Evolutionary conservation across 2,888 invertebrate species (phyloP).

Genomic region (Cryptocephalus moraei): DNA sequence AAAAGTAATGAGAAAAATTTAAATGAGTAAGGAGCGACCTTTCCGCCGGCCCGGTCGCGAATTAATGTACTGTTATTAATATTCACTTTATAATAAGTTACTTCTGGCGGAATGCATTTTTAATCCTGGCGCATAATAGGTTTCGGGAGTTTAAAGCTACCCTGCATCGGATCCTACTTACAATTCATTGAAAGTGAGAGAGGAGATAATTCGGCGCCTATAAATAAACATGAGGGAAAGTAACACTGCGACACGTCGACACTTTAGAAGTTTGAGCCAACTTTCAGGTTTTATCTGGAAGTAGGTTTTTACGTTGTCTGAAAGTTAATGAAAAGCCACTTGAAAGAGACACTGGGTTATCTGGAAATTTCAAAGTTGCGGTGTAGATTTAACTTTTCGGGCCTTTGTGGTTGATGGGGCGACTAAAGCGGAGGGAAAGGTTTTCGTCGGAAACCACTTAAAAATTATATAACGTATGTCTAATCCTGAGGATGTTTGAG

Average conservation of each 20-base stretch:
- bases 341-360: slow-evolving; percentile 4
- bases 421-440: background rate
- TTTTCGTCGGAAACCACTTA: background rate
- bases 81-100: background rate
- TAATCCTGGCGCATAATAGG: background rate
- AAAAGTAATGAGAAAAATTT: background rate
- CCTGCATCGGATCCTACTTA: background rate
- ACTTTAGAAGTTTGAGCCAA: slow-evolving; percentile 23
- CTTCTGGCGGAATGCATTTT: background rate
- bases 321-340: slow-evolving; percentile 30
- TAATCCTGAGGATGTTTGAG: too few species aligned
- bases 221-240: slow-evolving; percentile 16
- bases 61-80: background rate
- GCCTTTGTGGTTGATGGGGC: background rate
- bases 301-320: slow-evolving; percentile 28
- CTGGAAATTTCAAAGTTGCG: background rate
- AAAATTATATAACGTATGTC: too few species aligned
- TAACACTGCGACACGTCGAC: slow-evolving; percentile 24
- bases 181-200: background rate
- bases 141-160: too few species aligned
- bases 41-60: background rate
- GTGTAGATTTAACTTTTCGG: background rate
- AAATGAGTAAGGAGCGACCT: background rate
- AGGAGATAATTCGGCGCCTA: background rate
- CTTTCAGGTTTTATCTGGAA: slow-evolving; percentile 25